Evolutionary conservation across 2,113 vertebrate genomes (phyloP).

Genomic region (Sylvilagus bachmani): DNA sequence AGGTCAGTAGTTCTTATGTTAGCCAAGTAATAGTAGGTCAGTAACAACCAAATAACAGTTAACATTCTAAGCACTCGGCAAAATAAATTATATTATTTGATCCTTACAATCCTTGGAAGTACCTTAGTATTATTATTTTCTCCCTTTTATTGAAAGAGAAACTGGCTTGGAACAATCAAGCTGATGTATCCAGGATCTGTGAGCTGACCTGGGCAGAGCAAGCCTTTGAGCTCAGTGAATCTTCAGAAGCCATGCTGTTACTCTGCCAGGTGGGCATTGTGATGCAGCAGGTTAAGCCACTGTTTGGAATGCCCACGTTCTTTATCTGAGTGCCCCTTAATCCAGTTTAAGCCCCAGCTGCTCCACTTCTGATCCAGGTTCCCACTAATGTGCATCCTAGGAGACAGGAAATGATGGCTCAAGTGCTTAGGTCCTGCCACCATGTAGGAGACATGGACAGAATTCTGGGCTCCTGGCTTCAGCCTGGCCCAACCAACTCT

Average conservation of each 20-base stretch:
- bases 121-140: conserved; percentile 4
- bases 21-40: neutral
- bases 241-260: neutral
- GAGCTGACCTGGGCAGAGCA: neutral
- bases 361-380: too few relatives aligned
- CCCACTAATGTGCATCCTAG: too few relatives aligned
- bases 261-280: neutral
- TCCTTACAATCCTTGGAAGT: neutral
- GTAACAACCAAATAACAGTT: neutral
- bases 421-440: too few relatives aligned
- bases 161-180: neutral
- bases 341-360: too few relatives aligned
- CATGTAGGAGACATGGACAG: too few relatives aligned
- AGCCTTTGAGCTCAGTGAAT: neutral
- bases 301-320: too few relatives aligned
- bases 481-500: too few relatives aligned
- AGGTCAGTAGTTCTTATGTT: neutral
- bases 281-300: too few relatives aligned
- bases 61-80: neutral
- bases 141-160: neutral
- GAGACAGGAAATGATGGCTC: too few relatives aligned
- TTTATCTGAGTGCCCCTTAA: too few relatives aligned
- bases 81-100: neutral
- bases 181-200: neutral
- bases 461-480: too few relatives aligned